phyloP scores from a whole-genome alignment of 2,888 invertebrate species.

The Sphaerophoria taeniata region DNA sequence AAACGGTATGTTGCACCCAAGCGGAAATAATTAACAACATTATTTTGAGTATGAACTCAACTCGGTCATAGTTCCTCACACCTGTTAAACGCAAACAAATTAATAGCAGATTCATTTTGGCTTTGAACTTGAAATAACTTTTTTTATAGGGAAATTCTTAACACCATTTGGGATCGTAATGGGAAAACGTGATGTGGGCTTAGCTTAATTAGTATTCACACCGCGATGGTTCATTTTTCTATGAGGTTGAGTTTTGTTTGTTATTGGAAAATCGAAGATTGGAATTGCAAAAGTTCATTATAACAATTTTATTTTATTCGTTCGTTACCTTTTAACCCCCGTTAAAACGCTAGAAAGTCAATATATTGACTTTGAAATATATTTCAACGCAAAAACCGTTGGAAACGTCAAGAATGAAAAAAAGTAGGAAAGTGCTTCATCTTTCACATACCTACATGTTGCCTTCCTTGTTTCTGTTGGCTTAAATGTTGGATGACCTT shows the following conservation, averaged over 20 bases:
- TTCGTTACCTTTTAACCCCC: too few relatives aligned
- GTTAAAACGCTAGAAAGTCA: conserved; percentile 2
- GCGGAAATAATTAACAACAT: conserved; percentile 39
- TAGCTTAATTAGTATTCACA: conserved; percentile 30
- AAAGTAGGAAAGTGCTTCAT: conserved; percentile 1
- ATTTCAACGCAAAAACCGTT: not conserved
- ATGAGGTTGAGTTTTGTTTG: not conserved
- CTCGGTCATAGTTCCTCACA: not conserved
- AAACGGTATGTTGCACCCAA: not conserved
- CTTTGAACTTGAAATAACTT: conserved; percentile 65
- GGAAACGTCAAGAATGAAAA: not conserved
- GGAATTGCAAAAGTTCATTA: not conserved
- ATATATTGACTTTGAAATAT: not conserved
- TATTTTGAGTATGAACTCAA: too few relatives aligned
- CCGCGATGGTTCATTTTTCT: not conserved
- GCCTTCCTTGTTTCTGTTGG: not conserved
- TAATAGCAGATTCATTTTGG: conserved; percentile 41
- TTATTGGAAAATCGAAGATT: not conserved
- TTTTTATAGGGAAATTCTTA: conserved; percentile 44
- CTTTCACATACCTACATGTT: too few relatives aligned
- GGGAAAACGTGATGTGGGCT: conserved; percentile 15
- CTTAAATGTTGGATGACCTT: too few relatives aligned
- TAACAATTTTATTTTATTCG: too few relatives aligned
- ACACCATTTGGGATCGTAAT: conserved; percentile 19
- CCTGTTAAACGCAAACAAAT: not conserved